Evolutionary conservation across 1,140 invertebrate species (phyloP), one percentile per base, ranked within the genome.

Genomic region (Pogonomyrmex californicus): DNA sequence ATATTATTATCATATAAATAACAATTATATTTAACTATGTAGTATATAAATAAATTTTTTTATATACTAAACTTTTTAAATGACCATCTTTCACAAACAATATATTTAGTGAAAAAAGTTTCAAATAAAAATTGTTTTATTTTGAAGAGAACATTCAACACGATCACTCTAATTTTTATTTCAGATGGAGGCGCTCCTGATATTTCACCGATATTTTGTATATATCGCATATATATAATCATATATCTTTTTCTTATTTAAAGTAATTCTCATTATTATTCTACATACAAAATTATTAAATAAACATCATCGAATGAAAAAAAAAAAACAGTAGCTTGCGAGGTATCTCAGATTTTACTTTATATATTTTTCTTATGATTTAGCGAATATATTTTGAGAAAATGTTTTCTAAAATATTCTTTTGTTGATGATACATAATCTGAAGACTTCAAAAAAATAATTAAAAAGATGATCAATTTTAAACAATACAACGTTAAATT

Each of bases 121-220:
- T 44, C n/a, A 66, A 66, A 66, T 23, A 66, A 44, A 65, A 66
- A 23, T 41, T 41, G 9, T 4, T 65, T 65, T 44, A 10, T 44
- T 65, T 65, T 33, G 17, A 44, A 1, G 23, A 23, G 23, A 23
- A 23, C 23, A 23, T 23, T 23, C n/a, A 1, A 41, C 4, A 23
- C 6, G 17, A 62, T 23, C 23, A 23, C 23, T 23, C 23, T 30
- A 14, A 17, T 66, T 66, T 66, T 66, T n/a, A 41, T 41, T 5
- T 3, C 9, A 9, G 30, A 36, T 62, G 2, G 4, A 44, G n/a
- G 3, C n/a, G 36, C 6, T 66, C 1, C 38, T n/a, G 1, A 65
- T n/a, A 66, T 66, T 66, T 66, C 38, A 65, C 1, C 6, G 36
- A 65, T 41, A 38, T 65, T 65, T 65, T 65, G 17, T 41, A 38